Conservation (phyloP, 2,888 invertebrate species). For the Leucoma salicis region DNA sequence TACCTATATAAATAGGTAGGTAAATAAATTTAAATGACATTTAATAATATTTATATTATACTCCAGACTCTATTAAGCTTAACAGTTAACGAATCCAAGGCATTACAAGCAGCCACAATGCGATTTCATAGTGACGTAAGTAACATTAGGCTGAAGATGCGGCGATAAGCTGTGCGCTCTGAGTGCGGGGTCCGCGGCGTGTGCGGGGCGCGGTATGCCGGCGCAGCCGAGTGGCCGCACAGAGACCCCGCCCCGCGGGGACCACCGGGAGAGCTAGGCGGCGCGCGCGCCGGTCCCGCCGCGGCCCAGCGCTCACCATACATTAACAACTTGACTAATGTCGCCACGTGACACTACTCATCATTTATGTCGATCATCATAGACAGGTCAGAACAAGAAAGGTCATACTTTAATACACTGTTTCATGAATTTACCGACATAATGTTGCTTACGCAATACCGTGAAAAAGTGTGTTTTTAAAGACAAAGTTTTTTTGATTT, state of each 20-base stretch:
- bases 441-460: neutral
- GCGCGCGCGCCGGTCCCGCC: constrained; percentile 53
- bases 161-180: constrained; percentile 61
- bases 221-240: constrained; percentile 72
- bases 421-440: too few relatives aligned
- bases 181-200: constrained; percentile 38
- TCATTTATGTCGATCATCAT: constrained; percentile 44
- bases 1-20: neutral
- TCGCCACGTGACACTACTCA: constrained; percentile 59
- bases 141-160: constrained; percentile 74
- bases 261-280: constrained; percentile 82
- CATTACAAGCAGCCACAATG: constrained; percentile 42
- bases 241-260: constrained; percentile 77
- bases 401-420: too few relatives aligned
- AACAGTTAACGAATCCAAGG: constrained; percentile 41
- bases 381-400: too few relatives aligned
- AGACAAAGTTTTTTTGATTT: too few relatives aligned
- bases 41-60: constrained; percentile 24
- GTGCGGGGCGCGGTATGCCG: constrained; percentile 50
- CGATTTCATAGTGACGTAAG: constrained; percentile 67
- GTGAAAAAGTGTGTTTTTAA: too few relatives aligned
- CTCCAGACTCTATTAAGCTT: constrained; percentile 37
- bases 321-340: constrained; percentile 53
- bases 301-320: constrained; percentile 39
- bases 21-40: too few relatives aligned